Evolutionary conservation across 2,888 invertebrate species (phyloP).

Genomic region (Xylocampa areola): DNA sequence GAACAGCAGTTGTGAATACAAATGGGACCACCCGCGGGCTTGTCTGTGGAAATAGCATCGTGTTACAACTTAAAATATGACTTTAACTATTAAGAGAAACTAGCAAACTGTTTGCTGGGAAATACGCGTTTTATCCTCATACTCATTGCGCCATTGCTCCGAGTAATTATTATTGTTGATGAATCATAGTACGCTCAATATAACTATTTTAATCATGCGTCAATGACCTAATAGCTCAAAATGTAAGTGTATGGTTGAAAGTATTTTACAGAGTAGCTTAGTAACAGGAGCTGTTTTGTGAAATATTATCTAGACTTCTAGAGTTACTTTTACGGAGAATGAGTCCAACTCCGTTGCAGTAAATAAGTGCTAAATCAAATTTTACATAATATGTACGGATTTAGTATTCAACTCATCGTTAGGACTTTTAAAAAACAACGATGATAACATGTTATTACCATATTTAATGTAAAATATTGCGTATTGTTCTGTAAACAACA

Average conservation of each 20-base stretch:
- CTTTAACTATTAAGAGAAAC: constrained; percentile 7
- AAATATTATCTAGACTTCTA: constrained; percentile 19
- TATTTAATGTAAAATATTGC: constrained; percentile 24
- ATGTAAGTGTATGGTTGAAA: background rate
- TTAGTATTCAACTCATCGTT: background rate
- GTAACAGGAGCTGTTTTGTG: constrained; percentile 23
- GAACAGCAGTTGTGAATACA: constrained; percentile 42
- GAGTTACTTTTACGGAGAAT: constrained; percentile 9
- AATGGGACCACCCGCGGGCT: constrained; percentile 58
- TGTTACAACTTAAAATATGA: constrained; percentile 9
- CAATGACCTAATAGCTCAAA: constrained; percentile 16
- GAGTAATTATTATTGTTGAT: constrained; percentile 8
- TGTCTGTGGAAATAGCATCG: constrained; percentile 29
- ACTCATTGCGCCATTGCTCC: background rate
- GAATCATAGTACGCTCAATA: constrained; percentile 13
- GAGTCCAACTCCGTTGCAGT: constrained; percentile 12
- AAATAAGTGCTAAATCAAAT: constrained; percentile 3
- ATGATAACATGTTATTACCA: background rate
- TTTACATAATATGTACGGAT: constrained; percentile 12
- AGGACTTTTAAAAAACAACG: constrained; percentile 10
- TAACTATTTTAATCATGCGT: constrained; percentile 14
- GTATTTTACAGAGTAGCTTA: constrained; percentile 4
- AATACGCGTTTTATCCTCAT: constrained; percentile 53
- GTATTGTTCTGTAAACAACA: constrained; percentile 20
- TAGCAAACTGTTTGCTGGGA: constrained; percentile 41